Conservation (phyloP, 1,140 invertebrate genomes). For the Drosophila novamexicana region DNA sequence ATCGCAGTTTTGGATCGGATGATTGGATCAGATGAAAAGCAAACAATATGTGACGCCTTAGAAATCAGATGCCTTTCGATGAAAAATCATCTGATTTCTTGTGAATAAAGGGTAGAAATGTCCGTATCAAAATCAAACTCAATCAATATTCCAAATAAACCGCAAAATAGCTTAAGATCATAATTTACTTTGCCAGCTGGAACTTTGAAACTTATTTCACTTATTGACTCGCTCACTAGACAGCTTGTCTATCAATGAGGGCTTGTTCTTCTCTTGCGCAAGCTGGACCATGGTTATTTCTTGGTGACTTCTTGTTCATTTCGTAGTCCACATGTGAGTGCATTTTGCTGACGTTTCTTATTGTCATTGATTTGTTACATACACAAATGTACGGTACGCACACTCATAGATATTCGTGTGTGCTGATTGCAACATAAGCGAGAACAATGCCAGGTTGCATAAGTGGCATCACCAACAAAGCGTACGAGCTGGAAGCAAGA, state of each 20-base stretch:
- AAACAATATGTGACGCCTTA: background rate
- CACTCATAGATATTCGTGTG: background rate
- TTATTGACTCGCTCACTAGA: too few species aligned
- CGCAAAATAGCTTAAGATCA: too few species aligned
- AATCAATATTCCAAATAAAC: too few species aligned
- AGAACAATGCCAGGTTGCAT: conserved; percentile 28
- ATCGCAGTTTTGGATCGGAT: background rate
- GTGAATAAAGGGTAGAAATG: too few species aligned
- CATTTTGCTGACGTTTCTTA: conserved; percentile 36
- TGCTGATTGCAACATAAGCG: conserved; percentile 13
- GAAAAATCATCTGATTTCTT: too few species aligned
- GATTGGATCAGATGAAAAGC: background rate
- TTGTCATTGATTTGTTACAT: conserved; percentile 21
- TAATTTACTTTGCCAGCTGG: too few species aligned
- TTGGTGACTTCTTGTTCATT: conserved; percentile 18
- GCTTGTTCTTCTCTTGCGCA: too few species aligned
- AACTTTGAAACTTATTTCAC: too few species aligned
- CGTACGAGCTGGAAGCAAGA: background rate
- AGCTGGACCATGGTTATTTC: background rate
- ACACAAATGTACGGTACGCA: background rate
- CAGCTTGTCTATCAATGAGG: too few species aligned
- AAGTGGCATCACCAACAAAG: conserved; percentile 33
- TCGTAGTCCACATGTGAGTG: conserved; percentile 17
- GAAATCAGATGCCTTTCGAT: too few species aligned
- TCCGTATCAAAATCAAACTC: too few species aligned